Base-by-base conservation (phyloP, 2,797 vertebrate genomes). In the Danio tinwini region DNA sequence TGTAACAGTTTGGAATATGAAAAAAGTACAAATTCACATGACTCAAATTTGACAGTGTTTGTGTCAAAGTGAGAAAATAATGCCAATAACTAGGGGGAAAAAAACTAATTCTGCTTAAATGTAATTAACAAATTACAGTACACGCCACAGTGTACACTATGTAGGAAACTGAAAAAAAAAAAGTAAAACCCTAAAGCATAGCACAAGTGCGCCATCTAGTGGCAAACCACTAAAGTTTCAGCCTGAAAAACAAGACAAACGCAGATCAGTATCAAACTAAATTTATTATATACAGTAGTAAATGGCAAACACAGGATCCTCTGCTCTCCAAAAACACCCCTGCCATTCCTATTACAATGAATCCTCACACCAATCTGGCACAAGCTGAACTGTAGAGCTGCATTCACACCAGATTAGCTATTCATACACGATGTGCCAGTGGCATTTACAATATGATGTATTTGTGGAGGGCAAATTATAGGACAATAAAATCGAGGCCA, bases 221-320 rank as follows among this genome's bases (percentile, higher is more conserved):
- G 80, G 67, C n/a, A 69, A 47, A 4, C 1, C 4, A 14, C 49
- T 1, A 39, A 16, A 21, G 7, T 19, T 17, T 44, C 3, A 68
- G 8, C 7, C 14, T 6, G 1, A 53, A 63, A 6, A 63, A 61
- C 37, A 40, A 61, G 12, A 50, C 55, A 39, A 14, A 74, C 1
- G 0, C 17, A 7, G 65, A 89, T 82, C 88, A 89, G 90, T 93
- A 94, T 89, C 93, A 92, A 92, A 92, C 92, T 92, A 94, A 91
- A 93, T 95, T 94, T 94, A 94, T 94, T 94, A 94, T 90, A 85
- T 93, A 93, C 91, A 93, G 86, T 91, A 93, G 88, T 87, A 90
- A 93, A 90, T 89, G 91, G 91, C 89, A 86, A 93, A 90, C 90
- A 87, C 14, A 44, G 49, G 68, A 63, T 77, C 40, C 83, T 82